A percentile compares a stretch with the other conserved stretches of the same genome.
Conservation (phyloP, 1,140 invertebrate genomes). For the Hycleus cichorii region DNA sequence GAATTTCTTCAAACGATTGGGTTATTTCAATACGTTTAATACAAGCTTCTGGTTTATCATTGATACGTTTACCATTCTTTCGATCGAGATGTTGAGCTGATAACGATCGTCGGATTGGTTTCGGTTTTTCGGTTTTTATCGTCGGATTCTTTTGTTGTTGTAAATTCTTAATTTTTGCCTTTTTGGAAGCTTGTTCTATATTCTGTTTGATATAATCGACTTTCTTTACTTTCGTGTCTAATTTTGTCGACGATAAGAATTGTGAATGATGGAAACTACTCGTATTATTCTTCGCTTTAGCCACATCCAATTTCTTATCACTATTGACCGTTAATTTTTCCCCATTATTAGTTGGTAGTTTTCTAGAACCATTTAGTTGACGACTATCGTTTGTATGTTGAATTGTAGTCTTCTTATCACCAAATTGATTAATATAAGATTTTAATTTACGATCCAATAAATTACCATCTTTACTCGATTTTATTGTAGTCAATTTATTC, state of each 20-base stretch:
- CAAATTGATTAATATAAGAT: too few relatives aligned
- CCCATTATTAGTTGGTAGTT: too few relatives aligned
- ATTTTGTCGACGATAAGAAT: not conserved
- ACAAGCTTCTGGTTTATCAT: not conserved
- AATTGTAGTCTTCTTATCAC: too few relatives aligned
- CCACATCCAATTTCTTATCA: too few relatives aligned
- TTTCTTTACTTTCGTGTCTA: not conserved
- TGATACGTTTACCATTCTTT: not conserved
- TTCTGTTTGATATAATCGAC: not conserved
- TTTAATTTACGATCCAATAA: not conserved
- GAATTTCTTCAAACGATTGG: constrained; percentile 1
- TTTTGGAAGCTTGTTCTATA: not conserved
- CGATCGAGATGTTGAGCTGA: constrained; percentile 15
- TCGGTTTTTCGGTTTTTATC: not conserved
- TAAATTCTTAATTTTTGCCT: not conserved
- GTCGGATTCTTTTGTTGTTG: not conserved
- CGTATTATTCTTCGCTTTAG: too few relatives aligned
- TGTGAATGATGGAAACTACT: too few relatives aligned
- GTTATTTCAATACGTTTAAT: not conserved
- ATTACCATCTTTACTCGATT: not conserved
- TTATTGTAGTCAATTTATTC: not conserved
- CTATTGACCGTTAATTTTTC: too few relatives aligned
- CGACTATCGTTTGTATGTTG: too few relatives aligned
- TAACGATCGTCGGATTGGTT: constrained; percentile 8
- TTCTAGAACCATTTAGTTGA: too few relatives aligned